Conservation (phyloP, 2,113 vertebrate genomes). For the Nibea albiflora region DNA sequence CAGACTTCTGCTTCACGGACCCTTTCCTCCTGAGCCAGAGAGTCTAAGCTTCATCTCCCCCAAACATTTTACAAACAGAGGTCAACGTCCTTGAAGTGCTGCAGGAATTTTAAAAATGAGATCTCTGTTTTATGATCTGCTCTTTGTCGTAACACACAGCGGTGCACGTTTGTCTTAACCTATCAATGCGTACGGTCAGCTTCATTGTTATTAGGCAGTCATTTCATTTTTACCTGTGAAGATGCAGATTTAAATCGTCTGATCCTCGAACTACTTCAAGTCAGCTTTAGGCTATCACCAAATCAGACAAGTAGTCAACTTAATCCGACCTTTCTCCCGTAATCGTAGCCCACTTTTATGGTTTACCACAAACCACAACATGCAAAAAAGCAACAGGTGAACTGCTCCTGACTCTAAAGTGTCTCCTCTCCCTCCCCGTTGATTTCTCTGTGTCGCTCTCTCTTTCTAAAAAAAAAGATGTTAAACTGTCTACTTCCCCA, state of each 20-base stretch:
- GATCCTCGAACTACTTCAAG: not conserved
- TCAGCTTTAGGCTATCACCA: conserved; percentile 18
- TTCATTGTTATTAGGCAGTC: too few species aligned
- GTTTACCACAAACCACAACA: conserved; percentile 55
- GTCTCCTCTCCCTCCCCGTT: not conserved
- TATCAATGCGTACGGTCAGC: too few species aligned
- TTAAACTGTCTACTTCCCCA: not conserved
- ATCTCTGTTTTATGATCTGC: not conserved
- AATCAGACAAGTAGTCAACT: not conserved
- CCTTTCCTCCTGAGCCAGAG: not conserved
- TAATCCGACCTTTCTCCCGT: conserved; percentile 2
- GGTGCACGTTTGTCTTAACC: too few species aligned
- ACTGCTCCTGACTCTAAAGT: not conserved
- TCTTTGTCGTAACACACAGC: not conserved
- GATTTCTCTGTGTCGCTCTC: not conserved
- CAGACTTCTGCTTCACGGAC: not conserved
- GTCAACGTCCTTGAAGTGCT: not conserved
- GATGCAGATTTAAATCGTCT: not conserved
- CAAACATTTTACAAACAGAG: not conserved
- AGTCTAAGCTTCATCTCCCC: not conserved
- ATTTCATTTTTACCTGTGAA: too few species aligned
- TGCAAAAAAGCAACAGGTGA: conserved; percentile 27
- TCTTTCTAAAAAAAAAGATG: not conserved
- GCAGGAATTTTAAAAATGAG: not conserved
- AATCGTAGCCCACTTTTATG: conserved; percentile 5